phyloP scores from a whole-genome alignment of 1,140 invertebrate species.

The Pseudoatta argentina region DNA sequence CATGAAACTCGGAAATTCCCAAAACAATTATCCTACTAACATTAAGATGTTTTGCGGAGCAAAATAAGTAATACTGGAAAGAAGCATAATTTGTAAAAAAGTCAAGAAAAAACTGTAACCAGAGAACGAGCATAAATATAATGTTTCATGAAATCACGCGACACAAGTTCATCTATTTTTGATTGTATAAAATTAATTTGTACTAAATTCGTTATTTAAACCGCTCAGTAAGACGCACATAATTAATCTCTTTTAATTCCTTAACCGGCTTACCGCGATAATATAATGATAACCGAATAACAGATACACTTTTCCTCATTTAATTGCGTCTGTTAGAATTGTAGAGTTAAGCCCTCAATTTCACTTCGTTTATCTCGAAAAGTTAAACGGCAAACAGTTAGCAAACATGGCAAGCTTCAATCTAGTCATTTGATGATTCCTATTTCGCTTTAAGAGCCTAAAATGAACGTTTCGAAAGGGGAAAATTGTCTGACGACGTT shows the following conservation, averaged over 20 bases:
- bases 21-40: not conserved
- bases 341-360: not conserved
- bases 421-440: constrained; percentile 29
- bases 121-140: no score
- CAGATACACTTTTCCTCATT: constrained; percentile 6
- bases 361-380: not conserved
- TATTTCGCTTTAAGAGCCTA: constrained; percentile 40
- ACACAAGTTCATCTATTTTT: not conserved
- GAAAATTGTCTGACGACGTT: constrained; percentile 44
- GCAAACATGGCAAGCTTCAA: constrained; percentile 36
- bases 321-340: constrained; percentile 7
- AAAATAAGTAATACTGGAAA: not conserved
- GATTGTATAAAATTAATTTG: not conserved
- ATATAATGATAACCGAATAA: constrained; percentile 12
- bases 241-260: constrained; percentile 26
- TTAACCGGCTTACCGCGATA: constrained; percentile 10
- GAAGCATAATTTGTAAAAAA: not conserved
- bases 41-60: not conserved
- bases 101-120: not conserved
- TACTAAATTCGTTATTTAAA: constrained; percentile 10
- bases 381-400: not conserved
- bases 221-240: not conserved
- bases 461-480: constrained; percentile 21
- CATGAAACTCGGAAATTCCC: not conserved
- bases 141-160: not conserved